Evolutionary conservation across 1,140 invertebrate species (phyloP), one percentile per base, ranked within the genome.

Genomic region (Lepidurus arcticus): DNA sequence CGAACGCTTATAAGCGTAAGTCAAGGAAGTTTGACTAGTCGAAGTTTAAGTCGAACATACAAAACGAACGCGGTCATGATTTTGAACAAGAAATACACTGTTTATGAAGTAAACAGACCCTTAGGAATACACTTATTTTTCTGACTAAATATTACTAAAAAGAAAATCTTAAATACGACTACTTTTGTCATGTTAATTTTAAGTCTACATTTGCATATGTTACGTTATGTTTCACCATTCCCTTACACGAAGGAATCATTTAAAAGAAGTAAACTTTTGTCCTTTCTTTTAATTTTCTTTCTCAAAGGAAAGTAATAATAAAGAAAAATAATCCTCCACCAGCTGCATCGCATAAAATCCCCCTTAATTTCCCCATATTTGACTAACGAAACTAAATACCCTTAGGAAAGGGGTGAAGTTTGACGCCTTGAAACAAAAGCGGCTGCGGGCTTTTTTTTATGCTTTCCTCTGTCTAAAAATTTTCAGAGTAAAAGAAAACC

Each of bases 281-380:
- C 34, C 34, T 34, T 34, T 34, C 34, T 34, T 34, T 34, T 34
- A 34, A 34, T 34, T 34, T 34, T 34, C 34, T 34, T 34, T 34
- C 24, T 34, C 34, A 34, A 34, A 34, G 34, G 2, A 34, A 34
- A 34, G 34, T 3, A 34, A 34, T 0, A 34, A 34, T 3, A 34
- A 34, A 34, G 34, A 34, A 34, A 34, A 34, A 34, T 34, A 34
- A 34, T 34, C 2, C n/a, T 1, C 53, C 53, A 65, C 16, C 53
- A 65, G 53, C 53, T 65, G 53, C 53, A 65, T 21, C 16, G 53
- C 53, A 65, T 65, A 65, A 65, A 65, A 65, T 21, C 21, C 53
- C 53, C 53, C 13, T 65, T 65, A n/a, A 65, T 65, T 65, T 21
- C 16, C 16, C 21, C 53, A n/a, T 34, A 34, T 65, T 65, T 65